Conservation (phyloP, 1,140 invertebrate species). For the Bombus haemorrhoidalis region DNA sequence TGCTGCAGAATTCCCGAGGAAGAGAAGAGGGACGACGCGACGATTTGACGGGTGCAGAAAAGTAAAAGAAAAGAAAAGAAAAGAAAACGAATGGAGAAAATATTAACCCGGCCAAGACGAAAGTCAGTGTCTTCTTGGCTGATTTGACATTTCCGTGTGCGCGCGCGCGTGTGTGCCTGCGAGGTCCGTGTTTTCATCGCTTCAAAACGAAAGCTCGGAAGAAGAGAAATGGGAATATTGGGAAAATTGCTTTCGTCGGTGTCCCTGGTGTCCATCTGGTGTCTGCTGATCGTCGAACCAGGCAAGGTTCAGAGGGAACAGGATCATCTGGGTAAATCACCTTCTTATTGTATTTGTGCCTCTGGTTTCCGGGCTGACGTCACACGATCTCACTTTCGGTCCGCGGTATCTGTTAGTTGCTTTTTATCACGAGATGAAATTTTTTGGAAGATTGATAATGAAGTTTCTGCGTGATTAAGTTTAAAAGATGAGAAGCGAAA, state of each 20-base stretch:
- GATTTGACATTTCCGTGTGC: constrained; percentile 45
- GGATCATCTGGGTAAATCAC: constrained; percentile 48
- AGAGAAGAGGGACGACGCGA: neutral
- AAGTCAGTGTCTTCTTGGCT: constrained; percentile 39
- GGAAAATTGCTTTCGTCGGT: constrained; percentile 47
- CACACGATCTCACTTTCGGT: too few species aligned
- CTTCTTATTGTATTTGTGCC: neutral
- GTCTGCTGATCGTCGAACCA: constrained; percentile 48
- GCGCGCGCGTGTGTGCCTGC: constrained; percentile 8
- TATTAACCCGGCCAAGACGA: constrained; percentile 31
- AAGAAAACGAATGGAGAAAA: constrained; percentile 22
- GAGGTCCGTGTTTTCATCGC: constrained; percentile 41
- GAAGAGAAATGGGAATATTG: constrained; percentile 55
- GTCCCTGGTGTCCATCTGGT: constrained; percentile 55
- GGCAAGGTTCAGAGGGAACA: constrained; percentile 31
- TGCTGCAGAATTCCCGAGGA: neutral
- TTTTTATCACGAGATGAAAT: too few species aligned
- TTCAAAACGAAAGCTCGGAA: constrained; percentile 22
- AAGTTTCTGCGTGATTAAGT: neutral
- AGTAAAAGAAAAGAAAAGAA: neutral
- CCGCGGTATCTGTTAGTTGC: too few species aligned
- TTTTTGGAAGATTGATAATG: neutral
- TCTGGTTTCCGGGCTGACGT: too few species aligned
- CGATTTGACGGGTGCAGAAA: neutral
- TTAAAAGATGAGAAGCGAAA: neutral